phyloP scores from a whole-genome alignment of 2,113 vertebrate genomes.

The Cnemophilus loriae region DNA sequence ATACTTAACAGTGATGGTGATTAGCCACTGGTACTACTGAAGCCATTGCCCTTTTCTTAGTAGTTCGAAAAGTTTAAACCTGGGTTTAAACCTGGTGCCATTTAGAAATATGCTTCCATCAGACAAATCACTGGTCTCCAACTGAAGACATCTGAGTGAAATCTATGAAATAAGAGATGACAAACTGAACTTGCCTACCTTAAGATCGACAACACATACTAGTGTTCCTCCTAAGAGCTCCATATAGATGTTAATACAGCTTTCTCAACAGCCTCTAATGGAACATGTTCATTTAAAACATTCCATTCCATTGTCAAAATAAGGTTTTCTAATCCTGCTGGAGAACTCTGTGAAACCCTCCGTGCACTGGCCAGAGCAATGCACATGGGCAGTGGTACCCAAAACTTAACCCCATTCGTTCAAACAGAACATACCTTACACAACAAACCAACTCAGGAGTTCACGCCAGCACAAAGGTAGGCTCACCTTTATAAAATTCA shows the following conservation, averaged over 20 bases:
- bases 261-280: neutral
- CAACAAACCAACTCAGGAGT: neutral
- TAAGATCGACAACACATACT: neutral
- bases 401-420: neutral
- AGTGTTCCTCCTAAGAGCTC: neutral
- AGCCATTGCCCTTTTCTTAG: neutral
- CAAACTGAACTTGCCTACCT: neutral
- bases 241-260: neutral
- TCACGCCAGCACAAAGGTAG: neutral
- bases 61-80: neutral
- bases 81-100: neutral
- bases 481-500: neutral
- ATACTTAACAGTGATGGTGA: neutral
- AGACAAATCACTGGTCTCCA: neutral
- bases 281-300: neutral
- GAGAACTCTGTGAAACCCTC: neutral
- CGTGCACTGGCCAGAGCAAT: rapidly evolving
- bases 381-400: neutral
- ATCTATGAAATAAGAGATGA: neutral
- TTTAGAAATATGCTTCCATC: neutral
- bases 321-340: neutral
- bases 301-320: neutral
- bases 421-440: neutral
- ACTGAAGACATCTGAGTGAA: neutral
- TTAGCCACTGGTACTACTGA: neutral